Percentiles rank a stretch among this genome's conserved stretches.
These are phyloP conservation scores for Pycnomerus fuliginosus DNA, from an alignment of 2,888 invertebrate species.

Conservation along the genomic window DNA sequence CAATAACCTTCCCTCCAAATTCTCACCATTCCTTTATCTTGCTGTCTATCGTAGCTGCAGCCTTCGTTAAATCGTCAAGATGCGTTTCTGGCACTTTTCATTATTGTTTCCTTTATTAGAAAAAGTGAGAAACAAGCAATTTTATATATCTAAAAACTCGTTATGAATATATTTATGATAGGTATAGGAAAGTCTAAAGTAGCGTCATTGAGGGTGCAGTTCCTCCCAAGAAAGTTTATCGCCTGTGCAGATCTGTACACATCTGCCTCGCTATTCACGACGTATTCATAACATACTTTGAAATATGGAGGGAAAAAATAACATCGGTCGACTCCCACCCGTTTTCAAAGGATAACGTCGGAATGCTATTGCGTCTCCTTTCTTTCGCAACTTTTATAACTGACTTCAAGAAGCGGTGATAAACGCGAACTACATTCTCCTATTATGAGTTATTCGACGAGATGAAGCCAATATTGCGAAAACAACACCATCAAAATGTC, in stretches of 20 bases:
- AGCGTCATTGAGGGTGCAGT: too few species aligned
- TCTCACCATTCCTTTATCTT: slow-evolving; percentile 20
- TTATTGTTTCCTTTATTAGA: slow-evolving; percentile 2
- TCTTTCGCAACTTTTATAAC: too few species aligned
- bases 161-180: too few species aligned
- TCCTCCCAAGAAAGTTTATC: slow-evolving; percentile 1
- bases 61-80: background rate
- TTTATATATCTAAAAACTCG: too few species aligned
- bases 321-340: too few species aligned
- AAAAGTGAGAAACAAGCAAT: background rate
- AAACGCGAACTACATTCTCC: slow-evolving; percentile 3
- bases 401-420: too few species aligned
- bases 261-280: too few species aligned
- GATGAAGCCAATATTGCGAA: slow-evolving; percentile 3
- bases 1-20: slow-evolving; percentile 23
- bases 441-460: slow-evolving; percentile 2
- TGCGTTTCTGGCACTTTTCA: background rate
- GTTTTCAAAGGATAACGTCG: too few species aligned
- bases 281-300: slow-evolving; percentile 5
- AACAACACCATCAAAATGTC: slow-evolving; percentile 1
- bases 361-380: too few species aligned
- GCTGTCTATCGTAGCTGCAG: background rate
- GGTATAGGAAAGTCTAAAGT: too few species aligned
- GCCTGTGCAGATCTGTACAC: slow-evolving; percentile 2
- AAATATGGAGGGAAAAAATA: slow-evolving; percentile 2